phyloP scores from a whole-genome alignment of 2,888 invertebrate genomes.

The Pheosia tremula region DNA sequence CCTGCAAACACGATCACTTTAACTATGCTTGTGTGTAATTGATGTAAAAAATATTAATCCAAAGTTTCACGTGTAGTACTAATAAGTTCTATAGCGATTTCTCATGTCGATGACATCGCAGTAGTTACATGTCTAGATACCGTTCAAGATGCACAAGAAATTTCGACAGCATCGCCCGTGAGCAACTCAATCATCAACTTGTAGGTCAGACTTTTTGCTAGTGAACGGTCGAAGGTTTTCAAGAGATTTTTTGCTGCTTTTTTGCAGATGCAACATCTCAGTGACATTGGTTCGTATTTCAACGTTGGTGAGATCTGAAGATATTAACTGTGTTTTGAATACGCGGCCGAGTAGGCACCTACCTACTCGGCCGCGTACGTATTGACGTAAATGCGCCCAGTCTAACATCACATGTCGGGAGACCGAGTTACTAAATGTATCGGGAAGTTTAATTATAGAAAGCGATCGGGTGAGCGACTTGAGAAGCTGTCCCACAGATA shows the following conservation, averaged over 20 bases:
- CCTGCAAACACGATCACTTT: constrained; percentile 28
- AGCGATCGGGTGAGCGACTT: constrained; percentile 49
- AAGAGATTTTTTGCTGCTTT: constrained; percentile 40
- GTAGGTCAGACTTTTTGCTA: constrained; percentile 58
- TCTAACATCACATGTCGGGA: constrained; percentile 57
- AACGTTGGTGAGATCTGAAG: constrained; percentile 25
- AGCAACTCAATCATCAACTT: constrained; percentile 44
- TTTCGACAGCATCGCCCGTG: constrained; percentile 21
- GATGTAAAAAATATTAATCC: not conserved
- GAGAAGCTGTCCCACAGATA: constrained; percentile 50
- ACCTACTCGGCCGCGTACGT: no score
- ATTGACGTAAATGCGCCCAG: constrained; percentile 66
- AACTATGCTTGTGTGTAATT: not conserved
- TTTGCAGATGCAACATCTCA: constrained; percentile 24
- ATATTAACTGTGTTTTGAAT: constrained; percentile 34
- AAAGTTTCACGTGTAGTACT: not conserved
- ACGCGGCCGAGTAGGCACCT: constrained; percentile 33
- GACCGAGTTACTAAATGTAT: constrained; percentile 59
- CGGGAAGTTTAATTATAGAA: constrained; percentile 69
- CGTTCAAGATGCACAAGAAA: constrained; percentile 25
- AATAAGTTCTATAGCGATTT: constrained; percentile 2
- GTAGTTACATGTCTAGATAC: constrained; percentile 3
- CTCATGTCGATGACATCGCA: not conserved
- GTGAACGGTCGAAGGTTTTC: constrained; percentile 58
- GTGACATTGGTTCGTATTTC: constrained; percentile 45